These are phyloP conservation scores for Dastarcus helophoroides DNA, from an alignment of 2,888 invertebrate genomes.

Conservation along the genomic window DNA sequence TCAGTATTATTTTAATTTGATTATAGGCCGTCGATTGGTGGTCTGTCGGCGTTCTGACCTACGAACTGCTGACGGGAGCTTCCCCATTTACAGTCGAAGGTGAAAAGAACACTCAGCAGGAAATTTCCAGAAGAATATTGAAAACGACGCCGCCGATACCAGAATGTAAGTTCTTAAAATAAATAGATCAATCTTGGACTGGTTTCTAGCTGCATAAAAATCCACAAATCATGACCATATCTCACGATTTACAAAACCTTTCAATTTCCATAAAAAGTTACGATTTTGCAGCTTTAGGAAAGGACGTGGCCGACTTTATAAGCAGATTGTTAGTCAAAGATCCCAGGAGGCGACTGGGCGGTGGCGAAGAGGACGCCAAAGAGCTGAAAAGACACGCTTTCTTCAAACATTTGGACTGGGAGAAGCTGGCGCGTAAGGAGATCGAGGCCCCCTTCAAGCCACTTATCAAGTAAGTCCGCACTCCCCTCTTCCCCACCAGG, in stretches of 20 bases:
- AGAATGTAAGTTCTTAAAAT: slow-evolving; percentile 38
- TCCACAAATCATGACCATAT: neutral
- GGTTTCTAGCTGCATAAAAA: slow-evolving; percentile 1
- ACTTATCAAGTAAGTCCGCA: slow-evolving; percentile 44
- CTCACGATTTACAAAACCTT: no score
- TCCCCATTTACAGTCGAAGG: slow-evolving; percentile 96
- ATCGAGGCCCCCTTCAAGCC: slow-evolving; percentile 85
- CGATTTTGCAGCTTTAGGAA: slow-evolving; percentile 45
- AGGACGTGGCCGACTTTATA: slow-evolving; percentile 67
- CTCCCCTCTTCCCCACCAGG: slow-evolving; percentile 1
- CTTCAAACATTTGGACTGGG: slow-evolving; percentile 80
- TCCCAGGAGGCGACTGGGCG: slow-evolving; percentile 76
- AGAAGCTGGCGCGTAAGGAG: slow-evolving; percentile 61
- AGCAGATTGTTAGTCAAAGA: slow-evolving; percentile 78
- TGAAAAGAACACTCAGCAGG: slow-evolving; percentile 85
- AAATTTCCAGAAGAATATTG: slow-evolving; percentile 85
- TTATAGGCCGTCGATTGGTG: slow-evolving; percentile 95
- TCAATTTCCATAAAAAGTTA: neutral
- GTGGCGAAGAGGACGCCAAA: slow-evolving; percentile 70
- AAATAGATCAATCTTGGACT: neutral
- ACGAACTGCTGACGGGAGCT: slow-evolving; percentile 91
- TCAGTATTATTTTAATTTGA: slow-evolving; percentile 21
- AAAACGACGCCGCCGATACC: slow-evolving; percentile 85
- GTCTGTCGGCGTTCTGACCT: slow-evolving; percentile 93
- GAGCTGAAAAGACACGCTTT: slow-evolving; percentile 87